Base-by-base conservation (phyloP, 2,888 invertebrate species). In the Mythimna pallens region DNA sequence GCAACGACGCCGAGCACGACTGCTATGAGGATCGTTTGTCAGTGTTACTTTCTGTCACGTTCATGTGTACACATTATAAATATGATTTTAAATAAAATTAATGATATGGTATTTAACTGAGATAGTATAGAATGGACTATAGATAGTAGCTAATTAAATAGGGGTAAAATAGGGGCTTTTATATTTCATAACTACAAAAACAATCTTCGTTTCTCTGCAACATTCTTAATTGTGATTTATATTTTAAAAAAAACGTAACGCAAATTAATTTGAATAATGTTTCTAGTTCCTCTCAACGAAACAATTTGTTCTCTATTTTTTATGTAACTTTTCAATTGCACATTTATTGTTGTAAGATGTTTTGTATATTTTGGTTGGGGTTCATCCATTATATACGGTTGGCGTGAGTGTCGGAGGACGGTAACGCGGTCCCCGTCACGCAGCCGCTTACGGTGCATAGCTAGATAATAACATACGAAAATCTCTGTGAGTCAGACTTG, bases 131-230 rank as follows among this genome's bases (percentile, higher is more conserved):
- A 91, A 94, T 90, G 91, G 88, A 93, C 86, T 92, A 92, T 94
- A 94, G 93, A 85, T 93, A 92, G 90, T 94, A 95, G 95, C 90
- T 94, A 94, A 94, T 94, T 93, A 90, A 92, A 93, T 94, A 95
- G 94, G 92, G 89, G 90, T 92, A 91, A 91, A 91, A 89, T 93
- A 93, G 92, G 93, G 92, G 94, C 93, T 93, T 95, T 94, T 93
- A 80, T 85, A 80, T 80, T 82, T 68, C 81, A 70, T 83, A 83
- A 78, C 73, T 79, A 81, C 76, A 80, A 78, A 73, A 78, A 73
- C 34, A 73, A 65, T 71, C 75, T 80, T 76, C 66, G 76, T 80
- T 84, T 85, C 57, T 74, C 84, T 81, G 81, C 80, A 83, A 88
- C 86, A 85, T 88, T 89, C 81, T 88, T 83, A 77, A 78, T 86